Percentiles rank a stretch among this genome's conserved stretches.
These are phyloP conservation scores for Piprites chloris DNA, from an alignment of 2,113 vertebrate genomes.

Conservation along the genomic window DNA sequence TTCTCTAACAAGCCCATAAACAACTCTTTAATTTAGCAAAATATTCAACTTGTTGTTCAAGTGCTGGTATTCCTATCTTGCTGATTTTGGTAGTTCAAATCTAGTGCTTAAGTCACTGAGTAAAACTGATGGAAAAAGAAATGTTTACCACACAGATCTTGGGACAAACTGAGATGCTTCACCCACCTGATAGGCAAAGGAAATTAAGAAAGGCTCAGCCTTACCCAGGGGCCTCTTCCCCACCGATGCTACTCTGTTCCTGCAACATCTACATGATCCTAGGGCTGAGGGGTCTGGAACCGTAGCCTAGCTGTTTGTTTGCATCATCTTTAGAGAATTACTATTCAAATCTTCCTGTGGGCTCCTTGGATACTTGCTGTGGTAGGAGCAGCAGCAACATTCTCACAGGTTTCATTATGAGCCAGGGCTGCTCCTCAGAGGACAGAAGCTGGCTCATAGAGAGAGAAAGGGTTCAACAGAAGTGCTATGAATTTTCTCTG, in stretches of 20 bases:
- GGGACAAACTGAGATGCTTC: neutral
- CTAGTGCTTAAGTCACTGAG: neutral
- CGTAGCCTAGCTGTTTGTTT: neutral
- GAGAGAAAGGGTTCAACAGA: neutral
- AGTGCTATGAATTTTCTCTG: neutral
- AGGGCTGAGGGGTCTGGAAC: neutral
- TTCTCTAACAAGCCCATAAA: neutral
- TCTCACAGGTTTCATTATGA: neutral
- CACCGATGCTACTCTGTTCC: neutral
- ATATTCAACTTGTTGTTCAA: neutral
- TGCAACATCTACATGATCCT: neutral
- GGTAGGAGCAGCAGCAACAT: neutral
- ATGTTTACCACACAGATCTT: too few relatives aligned
- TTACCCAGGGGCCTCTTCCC: neutral
- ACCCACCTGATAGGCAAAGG: neutral
- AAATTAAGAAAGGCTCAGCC: neutral
- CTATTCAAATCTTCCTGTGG: neutral
- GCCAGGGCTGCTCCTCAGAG: neutral
- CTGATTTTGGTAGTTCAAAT: neutral
- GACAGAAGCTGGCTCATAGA: neutral
- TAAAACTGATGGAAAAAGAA: neutral
- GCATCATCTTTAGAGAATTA: neutral
- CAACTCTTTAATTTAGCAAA: neutral
- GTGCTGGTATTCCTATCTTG: neutral
- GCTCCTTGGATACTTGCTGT: neutral